Evolutionary conservation across 2,113 vertebrate genomes (phyloP).

Genomic region (Myotis brandtii): DNA sequence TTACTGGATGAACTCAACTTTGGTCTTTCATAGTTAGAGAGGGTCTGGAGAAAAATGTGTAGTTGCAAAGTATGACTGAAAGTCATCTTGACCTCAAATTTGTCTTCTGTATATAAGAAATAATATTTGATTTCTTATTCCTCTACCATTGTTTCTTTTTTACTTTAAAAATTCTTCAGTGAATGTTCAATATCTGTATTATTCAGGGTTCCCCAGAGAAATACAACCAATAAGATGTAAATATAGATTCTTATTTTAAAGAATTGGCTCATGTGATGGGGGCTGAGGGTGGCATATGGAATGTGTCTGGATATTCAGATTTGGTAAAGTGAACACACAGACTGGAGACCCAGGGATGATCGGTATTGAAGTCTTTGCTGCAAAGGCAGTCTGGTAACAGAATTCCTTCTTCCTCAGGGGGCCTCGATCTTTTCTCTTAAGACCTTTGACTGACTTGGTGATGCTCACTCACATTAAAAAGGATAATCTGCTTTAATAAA

Average conservation of each 20-base stretch:
- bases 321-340: neutral
- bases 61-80: neutral
- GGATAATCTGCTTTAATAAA: neutral
- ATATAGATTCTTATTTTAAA: neutral
- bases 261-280: neutral
- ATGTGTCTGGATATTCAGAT: neutral
- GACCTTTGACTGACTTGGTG: neutral
- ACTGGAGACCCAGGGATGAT: neutral
- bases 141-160: neutral
- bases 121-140: neutral
- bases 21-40: neutral
- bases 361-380: neutral
- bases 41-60: neutral
- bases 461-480: neutral
- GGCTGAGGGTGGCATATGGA: neutral
- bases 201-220: neutral
- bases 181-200: neutral
- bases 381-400: neutral
- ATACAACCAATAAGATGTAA: neutral
- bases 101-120: neutral
- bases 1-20: neutral
- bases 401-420: neutral
- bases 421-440: neutral
- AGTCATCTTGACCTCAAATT: neutral
- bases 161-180: neutral